Evolutionary conservation across 2,797 vertebrate species (phyloP).

Genomic region (Lepilemur septentrionalis): DNA sequence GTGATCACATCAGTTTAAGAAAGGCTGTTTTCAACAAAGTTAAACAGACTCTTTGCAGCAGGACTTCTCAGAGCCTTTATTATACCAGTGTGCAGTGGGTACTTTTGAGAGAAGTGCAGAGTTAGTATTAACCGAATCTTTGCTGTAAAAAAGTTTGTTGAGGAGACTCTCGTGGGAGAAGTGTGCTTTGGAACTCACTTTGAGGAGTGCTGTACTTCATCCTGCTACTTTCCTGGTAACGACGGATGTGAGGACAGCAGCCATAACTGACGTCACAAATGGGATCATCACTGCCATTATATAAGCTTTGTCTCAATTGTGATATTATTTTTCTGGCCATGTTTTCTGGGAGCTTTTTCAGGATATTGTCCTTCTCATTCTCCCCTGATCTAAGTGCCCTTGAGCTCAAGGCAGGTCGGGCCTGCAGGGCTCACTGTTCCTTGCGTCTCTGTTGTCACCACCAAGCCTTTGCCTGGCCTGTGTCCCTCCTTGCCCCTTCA

Average conservation of each 20-base stretch:
- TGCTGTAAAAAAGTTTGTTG: neutral
- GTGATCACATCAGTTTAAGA: neutral
- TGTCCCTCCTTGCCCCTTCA: neutral
- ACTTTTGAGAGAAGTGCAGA: neutral
- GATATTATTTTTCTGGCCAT: neutral
- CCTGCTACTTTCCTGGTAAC: neutral
- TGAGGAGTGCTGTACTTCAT: neutral
- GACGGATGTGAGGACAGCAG: fast-evolving
- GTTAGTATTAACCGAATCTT: neutral
- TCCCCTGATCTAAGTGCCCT: neutral
- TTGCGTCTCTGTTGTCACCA: neutral
- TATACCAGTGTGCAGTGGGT: fast-evolving
- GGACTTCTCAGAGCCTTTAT: neutral
- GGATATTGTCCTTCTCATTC: neutral
- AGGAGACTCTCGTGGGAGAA: neutral
- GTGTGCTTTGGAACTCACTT: neutral
- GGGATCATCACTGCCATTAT: neutral
- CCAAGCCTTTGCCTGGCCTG: neutral
- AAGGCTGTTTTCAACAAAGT: neutral
- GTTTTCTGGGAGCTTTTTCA: neutral
- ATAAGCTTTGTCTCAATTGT: neutral
- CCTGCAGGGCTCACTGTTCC: neutral
- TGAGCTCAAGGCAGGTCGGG: neutral
- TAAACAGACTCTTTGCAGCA: neutral
- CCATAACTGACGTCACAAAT: neutral